Conservation (phyloP, 2,113 vertebrate genomes). For the Podiceps cristatus region DNA sequence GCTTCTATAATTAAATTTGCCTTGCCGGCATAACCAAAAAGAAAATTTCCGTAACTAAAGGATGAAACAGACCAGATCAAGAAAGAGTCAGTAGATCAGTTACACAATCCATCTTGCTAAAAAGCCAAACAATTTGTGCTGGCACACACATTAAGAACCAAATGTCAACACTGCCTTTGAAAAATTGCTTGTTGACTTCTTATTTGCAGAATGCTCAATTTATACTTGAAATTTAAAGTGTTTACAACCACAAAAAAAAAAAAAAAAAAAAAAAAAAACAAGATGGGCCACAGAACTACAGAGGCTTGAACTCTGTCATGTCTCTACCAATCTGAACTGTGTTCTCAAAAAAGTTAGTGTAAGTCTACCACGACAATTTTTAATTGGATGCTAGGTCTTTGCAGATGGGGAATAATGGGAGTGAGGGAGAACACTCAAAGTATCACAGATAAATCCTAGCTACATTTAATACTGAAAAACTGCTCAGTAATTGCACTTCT, state of each 20-base stretch:
- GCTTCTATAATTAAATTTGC: background rate
- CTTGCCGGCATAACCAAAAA: background rate
- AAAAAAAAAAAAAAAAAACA: background rate
- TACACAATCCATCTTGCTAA: background rate
- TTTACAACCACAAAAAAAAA: background rate
- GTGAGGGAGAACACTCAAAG: background rate
- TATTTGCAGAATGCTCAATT: background rate
- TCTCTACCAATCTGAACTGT: background rate
- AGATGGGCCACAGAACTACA: background rate
- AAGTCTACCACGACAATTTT: background rate
- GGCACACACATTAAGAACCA: background rate
- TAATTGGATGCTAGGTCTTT: background rate
- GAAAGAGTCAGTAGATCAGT: background rate
- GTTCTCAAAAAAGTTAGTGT: background rate
- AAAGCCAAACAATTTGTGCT: background rate
- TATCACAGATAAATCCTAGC: background rate
- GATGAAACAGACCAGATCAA: background rate
- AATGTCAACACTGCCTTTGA: background rate
- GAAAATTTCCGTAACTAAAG: background rate
- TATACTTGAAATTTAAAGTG: background rate
- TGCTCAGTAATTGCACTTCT: background rate
- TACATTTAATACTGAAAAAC: background rate
- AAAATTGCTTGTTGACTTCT: background rate
- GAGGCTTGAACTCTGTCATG: fast-evolving
- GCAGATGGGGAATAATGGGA: background rate